phyloP scores from a whole-genome alignment of 2,888 invertebrate genomes.

The Frankliniella intonsa region DNA sequence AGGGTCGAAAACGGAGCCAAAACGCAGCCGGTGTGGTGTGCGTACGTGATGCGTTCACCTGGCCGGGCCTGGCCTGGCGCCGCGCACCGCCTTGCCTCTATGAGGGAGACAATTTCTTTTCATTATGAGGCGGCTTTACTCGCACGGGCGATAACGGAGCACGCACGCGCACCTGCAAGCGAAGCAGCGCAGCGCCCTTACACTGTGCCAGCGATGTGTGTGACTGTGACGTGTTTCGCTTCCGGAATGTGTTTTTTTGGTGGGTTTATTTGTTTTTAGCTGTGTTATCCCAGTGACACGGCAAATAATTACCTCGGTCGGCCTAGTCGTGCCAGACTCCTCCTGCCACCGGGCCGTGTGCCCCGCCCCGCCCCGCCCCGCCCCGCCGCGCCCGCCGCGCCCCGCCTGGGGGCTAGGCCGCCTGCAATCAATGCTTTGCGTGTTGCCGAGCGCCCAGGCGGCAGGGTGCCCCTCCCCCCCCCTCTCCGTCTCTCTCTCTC shows the following conservation, averaged over 20 bases:
- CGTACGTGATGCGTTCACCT: background rate
- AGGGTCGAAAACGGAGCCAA: background rate
- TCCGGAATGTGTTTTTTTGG: too few relatives aligned
- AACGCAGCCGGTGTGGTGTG: background rate
- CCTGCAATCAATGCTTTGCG: slow-evolving; percentile 38
- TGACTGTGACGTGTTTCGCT: too few relatives aligned
- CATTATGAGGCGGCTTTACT: background rate
- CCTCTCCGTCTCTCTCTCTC: slow-evolving; percentile 32
- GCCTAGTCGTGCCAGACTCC: background rate
- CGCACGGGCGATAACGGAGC: background rate
- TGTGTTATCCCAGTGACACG: too few relatives aligned
- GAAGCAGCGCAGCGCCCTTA: too few relatives aligned
- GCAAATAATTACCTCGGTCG: slow-evolving; percentile 42
- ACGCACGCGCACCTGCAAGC: too few relatives aligned
- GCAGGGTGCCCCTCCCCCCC: slow-evolving; percentile 28
- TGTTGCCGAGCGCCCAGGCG: slow-evolving; percentile 18
- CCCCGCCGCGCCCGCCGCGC: slow-evolving; percentile 45
- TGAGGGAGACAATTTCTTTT: background rate
- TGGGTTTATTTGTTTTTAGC: too few relatives aligned
- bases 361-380: too few relatives aligned
- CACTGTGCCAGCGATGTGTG: too few relatives aligned
- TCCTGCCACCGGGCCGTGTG: slow-evolving; percentile 32
- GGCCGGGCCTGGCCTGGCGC: background rate
- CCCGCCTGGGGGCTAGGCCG: slow-evolving; percentile 50
- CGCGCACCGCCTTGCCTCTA: background rate